Evolutionary conservation across 2,797 vertebrate genomes (phyloP), one percentile per base, ranked within the genome.

Genomic region (Anniella stebbinsi): DNA sequence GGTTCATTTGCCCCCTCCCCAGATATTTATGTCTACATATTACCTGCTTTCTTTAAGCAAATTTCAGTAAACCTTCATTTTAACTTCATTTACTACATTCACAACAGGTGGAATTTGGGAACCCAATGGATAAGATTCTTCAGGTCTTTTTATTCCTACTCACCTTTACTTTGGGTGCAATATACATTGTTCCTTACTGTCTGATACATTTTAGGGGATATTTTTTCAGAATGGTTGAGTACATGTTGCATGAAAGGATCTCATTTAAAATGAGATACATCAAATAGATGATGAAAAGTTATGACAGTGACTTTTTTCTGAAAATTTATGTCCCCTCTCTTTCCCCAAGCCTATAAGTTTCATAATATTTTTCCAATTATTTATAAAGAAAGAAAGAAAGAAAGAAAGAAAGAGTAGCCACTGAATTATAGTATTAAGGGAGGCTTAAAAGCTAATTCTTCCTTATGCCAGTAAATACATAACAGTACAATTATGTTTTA

Each of bases 401-500:
- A 45, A 12, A 1, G 3, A 3, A 83, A 80, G 28, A 84, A 84
- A 41, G 38, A 38, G 13, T 38, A 69, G 30, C 11, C 30, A 69
- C 28, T 69, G 67, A 69, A 69, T 28, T 63, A 63, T 21, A 60
- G 72, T 8, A 17, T 36, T 38, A 73, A 23, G n/a, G 60, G 51
- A 57, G 28, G 80, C 17, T 36, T n/a, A 11, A 63, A 75, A 77
- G 33, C 3, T 77, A 30, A 48, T 75, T 38, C 30, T 87, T 2
- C 3, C 30, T 3, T 3, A 1, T 54, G 10, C 4, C 0, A 63
- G 36, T n/a, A 75, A 63, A 7, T 67, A 11, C 57, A 17, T 21
- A 7, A 54, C 10, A 48, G 66, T 7, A 80, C 8, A 80, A 63
- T 92, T 90, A 80, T 93, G 91, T 91, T 96, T 96, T 95, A 95